A percentile compares a stretch with the other conserved stretches of the same genome.
These are phyloP conservation scores for Acanthopleura granulata DNA, from an alignment of 2,888 invertebrate species.

Conservation along the genomic window DNA sequence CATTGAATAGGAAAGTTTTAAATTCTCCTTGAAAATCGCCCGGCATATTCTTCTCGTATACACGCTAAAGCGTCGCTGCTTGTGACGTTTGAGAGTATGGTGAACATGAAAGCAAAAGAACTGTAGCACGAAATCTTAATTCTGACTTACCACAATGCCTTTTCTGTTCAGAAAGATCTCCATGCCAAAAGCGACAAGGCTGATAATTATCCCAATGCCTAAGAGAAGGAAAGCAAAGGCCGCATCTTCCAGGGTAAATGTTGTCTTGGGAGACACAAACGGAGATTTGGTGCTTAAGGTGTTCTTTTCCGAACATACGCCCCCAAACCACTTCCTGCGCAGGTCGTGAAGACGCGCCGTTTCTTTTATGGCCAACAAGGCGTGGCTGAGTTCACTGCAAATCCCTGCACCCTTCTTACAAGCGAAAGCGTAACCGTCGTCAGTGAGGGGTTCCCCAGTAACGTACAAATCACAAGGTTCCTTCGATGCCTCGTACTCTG, in stretches of 20 bases:
- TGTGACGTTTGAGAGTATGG: too few species aligned
- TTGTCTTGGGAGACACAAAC: neutral
- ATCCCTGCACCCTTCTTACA: slow-evolving; percentile 30
- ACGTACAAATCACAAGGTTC: slow-evolving; percentile 38
- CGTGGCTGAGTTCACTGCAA: slow-evolving; percentile 25
- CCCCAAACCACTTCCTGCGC: neutral
- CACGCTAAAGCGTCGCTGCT: too few species aligned
- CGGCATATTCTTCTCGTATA: too few species aligned
- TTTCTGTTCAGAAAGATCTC: slow-evolving; percentile 8
- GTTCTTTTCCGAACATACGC: neutral
- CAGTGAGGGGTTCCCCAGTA: slow-evolving; percentile 31
- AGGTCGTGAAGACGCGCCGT: neutral
- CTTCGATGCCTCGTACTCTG: slow-evolving; percentile 27
- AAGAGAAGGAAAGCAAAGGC: neutral
- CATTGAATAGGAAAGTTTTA: too few species aligned
- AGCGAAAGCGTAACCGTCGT: slow-evolving; percentile 34
- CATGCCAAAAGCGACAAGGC: neutral
- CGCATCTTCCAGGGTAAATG: neutral
- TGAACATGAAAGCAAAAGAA: too few species aligned
- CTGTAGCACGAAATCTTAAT: too few species aligned
- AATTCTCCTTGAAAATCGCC: too few species aligned
- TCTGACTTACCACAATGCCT: slow-evolving; percentile 8
- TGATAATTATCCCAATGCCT: neutral
- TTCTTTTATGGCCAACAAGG: neutral
- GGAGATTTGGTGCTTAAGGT: neutral